Conservation (phyloP, 2,113 vertebrate species). For the Chloroceryle aenea region DNA sequence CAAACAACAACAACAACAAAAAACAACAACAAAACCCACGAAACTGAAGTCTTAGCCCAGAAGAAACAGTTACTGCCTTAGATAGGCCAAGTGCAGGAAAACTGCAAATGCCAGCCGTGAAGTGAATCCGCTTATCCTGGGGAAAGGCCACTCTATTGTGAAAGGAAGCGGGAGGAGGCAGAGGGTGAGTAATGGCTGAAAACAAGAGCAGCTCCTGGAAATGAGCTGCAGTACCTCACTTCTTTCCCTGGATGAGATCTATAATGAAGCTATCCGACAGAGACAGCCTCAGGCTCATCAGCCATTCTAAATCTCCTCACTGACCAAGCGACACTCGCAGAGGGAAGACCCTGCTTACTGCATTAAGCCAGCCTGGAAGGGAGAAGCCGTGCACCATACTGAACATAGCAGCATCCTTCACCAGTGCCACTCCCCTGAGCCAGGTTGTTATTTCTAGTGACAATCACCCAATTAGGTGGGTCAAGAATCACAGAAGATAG, state of each 20-base stretch:
- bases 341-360: neutral
- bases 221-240: neutral
- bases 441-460: neutral
- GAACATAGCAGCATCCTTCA: neutral
- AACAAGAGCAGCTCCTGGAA: neutral
- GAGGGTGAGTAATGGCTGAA: neutral
- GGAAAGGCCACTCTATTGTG: neutral
- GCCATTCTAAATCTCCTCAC: neutral
- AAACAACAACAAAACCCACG: too few relatives aligned
- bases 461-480: conserved; percentile 51
- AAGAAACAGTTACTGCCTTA: neutral
- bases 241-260: neutral
- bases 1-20: too few relatives aligned
- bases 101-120: conserved; percentile 17
- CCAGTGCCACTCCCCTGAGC: neutral
- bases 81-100: neutral
- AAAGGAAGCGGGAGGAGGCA: neutral
- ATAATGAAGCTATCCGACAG: neutral
- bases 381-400: fast-evolving
- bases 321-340: neutral
- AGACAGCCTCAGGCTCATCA: neutral
- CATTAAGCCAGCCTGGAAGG: neutral
- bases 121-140: conserved; percentile 2
- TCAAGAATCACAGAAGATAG: conserved; percentile 33
- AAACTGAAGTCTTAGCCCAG: neutral